These are phyloP conservation scores for Polydrusus tereticollis DNA, from an alignment of 2,888 invertebrate species.

Conservation along the genomic window DNA sequence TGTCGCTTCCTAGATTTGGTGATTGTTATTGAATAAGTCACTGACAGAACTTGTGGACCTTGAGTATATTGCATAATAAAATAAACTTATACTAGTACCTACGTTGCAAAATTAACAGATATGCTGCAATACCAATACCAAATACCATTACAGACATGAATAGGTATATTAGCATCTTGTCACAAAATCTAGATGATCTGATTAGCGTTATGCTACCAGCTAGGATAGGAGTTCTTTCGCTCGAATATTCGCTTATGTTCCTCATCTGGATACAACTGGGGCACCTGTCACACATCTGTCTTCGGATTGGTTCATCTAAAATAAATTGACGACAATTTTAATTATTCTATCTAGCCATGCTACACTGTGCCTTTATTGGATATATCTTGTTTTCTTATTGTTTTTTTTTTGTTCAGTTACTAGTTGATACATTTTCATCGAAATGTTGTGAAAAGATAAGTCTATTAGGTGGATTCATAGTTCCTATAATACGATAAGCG, in stretches of 20 bases:
- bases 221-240: slow-evolving; percentile 16
- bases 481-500: too few relatives aligned
- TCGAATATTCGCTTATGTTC: slow-evolving; percentile 21
- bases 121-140: slow-evolving; percentile 14
- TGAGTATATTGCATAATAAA: background rate
- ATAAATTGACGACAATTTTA: background rate
- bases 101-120: slow-evolving; percentile 23
- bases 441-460: too few relatives aligned
- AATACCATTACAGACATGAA: slow-evolving; percentile 6
- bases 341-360: background rate
- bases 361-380: too few relatives aligned
- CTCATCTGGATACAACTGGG: slow-evolving; percentile 22
- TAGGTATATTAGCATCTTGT: slow-evolving; percentile 13
- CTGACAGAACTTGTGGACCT: too few relatives aligned
- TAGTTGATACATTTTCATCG: too few relatives aligned
- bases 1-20: too few relatives aligned
- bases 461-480: too few relatives aligned
- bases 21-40: too few relatives aligned
- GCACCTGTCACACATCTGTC: slow-evolving; percentile 21
- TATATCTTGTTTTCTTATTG: too few relatives aligned
- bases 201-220: background rate
- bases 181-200: background rate
- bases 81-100: background rate
- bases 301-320: background rate
- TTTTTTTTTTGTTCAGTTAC: too few relatives aligned